Base-by-base conservation (phyloP, 2,888 invertebrate genomes). In the Napeogenes inachia region DNA sequence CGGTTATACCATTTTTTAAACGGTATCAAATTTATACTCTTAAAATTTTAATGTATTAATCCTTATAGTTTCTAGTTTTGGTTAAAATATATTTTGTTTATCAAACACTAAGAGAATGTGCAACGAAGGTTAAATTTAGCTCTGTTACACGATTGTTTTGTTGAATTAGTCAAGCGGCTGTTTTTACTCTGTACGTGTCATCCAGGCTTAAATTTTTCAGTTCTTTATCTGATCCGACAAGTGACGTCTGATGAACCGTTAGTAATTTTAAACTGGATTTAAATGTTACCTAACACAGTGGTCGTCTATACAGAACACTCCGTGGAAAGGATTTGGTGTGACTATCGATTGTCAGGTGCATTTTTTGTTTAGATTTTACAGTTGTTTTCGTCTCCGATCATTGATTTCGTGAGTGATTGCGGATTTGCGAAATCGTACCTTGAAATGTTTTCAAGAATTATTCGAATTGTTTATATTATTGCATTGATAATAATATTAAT, bases 221-320 rank as follows among this genome's bases (percentile, higher is more conserved):
- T 67, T 63, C 61, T 33, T 8, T 2, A 32, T 57, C 64, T 57
- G 62, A 62, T 35, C 57, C 55, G 62, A 47, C 59, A 64, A 56
- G 61, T 50, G 56, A 38, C 47, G 60, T 62, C 67, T 62, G 47
- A 57, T 61, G 46, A 60, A 61, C 50, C 56, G 64, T 63, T 63
- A 66, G 69, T 68, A 73, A 62, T 32, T 62, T 80, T 77, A 71
- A 64, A 74, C 66, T 66, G 38, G 60, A 66, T 79, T 79, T 80
- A 82, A 85, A 78, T 89, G 88, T 81, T 81, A 76, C 75, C 79
- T 73, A 88, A 81, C 72, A 72, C 82, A 57, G 74, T 74, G 59
- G 68, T 82, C 55, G 78, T 88, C 54, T 87, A 82, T 71, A 77
- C 79, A 65, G 80, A 81, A 70, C 76, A 79, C 62, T 79, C 81